These are phyloP conservation scores for Macropis europaea DNA, from an alignment of 2,888 invertebrate genomes.

Conservation along the genomic window DNA sequence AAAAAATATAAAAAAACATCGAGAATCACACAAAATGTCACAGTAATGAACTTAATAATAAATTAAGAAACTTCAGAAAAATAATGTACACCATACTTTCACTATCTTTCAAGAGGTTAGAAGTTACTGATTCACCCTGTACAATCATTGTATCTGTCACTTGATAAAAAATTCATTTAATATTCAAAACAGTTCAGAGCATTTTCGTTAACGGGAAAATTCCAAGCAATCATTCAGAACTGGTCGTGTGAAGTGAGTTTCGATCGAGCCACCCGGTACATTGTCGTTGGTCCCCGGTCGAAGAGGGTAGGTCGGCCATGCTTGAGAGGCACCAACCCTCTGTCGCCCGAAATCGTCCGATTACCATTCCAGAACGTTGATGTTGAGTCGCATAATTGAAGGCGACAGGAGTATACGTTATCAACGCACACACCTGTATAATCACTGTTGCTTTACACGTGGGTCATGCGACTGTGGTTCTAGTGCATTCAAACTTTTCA, in stretches of 20 bases:
- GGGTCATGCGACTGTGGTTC: slow-evolving; percentile 69
- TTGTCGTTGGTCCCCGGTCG: background rate
- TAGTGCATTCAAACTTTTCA: slow-evolving; percentile 68
- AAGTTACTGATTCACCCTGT: too few relatives aligned
- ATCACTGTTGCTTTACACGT: slow-evolving; percentile 72
- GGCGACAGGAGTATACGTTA: slow-evolving; percentile 53
- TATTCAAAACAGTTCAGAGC: too few relatives aligned
- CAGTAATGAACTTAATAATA: too few relatives aligned
- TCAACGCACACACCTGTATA: slow-evolving; percentile 59
- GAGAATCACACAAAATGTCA: too few relatives aligned
- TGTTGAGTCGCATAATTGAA: slow-evolving; percentile 55
- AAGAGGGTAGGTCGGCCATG: slow-evolving; percentile 6
- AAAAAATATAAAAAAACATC: too few relatives aligned
- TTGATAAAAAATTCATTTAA: too few relatives aligned
- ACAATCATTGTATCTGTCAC: too few relatives aligned
- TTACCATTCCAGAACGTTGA: slow-evolving; percentile 47
- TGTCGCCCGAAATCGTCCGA: slow-evolving; percentile 29
- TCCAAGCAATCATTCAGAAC: too few relatives aligned
- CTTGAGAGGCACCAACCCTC: background rate
- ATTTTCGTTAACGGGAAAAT: too few relatives aligned
- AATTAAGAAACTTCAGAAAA: too few relatives aligned
- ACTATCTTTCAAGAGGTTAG: too few relatives aligned
- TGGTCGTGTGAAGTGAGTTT: background rate
- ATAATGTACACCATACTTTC: too few relatives aligned
- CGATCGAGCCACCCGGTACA: background rate